These are phyloP conservation scores for Solen grandis DNA, from an alignment of 1,140 invertebrate species.

Conservation along the genomic window DNA sequence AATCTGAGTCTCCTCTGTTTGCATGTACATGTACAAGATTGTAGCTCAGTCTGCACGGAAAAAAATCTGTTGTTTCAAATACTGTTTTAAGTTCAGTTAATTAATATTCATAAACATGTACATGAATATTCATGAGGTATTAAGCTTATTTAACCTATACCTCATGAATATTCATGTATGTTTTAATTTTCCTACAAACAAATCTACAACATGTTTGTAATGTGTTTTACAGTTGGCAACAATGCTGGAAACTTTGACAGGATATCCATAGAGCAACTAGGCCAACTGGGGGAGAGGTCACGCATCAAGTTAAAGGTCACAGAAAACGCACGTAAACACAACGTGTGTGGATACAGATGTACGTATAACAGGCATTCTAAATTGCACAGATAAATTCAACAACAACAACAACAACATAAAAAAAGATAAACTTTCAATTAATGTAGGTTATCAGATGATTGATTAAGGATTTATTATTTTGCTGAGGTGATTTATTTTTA, in stretches of 20 bases:
- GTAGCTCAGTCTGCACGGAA: too few relatives aligned
- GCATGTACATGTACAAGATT: too few relatives aligned
- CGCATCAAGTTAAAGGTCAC: conserved; percentile 35
- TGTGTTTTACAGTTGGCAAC: conserved; percentile 20
- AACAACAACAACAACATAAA: neutral
- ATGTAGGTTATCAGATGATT: neutral
- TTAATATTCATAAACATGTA: too few relatives aligned
- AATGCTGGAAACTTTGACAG: conserved; percentile 36
- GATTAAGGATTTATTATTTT: neutral
- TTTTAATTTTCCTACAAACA: neutral
- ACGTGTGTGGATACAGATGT: neutral
- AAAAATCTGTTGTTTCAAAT: too few relatives aligned
- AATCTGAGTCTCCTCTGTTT: too few relatives aligned
- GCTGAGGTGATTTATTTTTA: neutral
- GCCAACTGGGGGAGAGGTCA: conserved; percentile 32
- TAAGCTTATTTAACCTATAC: neutral
- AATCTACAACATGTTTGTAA: neutral
- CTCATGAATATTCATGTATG: neutral
- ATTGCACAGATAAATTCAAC: neutral
- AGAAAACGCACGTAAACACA: neutral
- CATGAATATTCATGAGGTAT: too few relatives aligned
- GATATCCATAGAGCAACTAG: conserved; percentile 48
- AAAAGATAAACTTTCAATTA: too few relatives aligned
- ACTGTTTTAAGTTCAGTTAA: too few relatives aligned
- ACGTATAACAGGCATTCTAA: neutral